Percentiles rank a stretch among this genome's conserved stretches.
phyloP scores from a whole-genome alignment of 2,888 invertebrate genomes.

The Mechanitis mazaeus region DNA sequence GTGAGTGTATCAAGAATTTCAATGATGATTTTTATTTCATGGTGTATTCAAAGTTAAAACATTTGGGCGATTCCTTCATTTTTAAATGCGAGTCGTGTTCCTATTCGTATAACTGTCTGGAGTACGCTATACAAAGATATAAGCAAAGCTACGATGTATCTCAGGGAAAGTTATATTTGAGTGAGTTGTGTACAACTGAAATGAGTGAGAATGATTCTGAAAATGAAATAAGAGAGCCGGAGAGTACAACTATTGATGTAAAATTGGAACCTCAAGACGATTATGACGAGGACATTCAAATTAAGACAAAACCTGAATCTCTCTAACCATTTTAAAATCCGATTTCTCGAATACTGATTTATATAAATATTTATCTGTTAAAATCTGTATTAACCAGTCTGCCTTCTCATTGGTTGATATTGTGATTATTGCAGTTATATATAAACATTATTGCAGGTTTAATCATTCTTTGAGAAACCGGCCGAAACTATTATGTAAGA shows the following conservation, averaged over 20 bases:
- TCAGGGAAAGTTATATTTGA: constrained; percentile 52
- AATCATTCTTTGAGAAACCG: no score
- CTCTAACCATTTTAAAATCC: constrained; percentile 5
- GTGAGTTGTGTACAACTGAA: constrained; percentile 58
- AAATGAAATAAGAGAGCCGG: constrained; percentile 45
- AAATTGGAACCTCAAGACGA: constrained; percentile 38
- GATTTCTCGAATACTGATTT: no score
- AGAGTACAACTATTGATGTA: constrained; percentile 45
- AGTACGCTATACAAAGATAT: constrained; percentile 50
- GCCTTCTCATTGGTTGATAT: no score
- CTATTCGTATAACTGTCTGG: constrained; percentile 43
- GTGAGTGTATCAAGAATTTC: constrained; percentile 51
- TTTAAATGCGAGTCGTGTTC: constrained; percentile 51
- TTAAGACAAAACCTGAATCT: constrained; percentile 41
- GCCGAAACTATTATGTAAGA: no score
- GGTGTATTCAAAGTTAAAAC: constrained; percentile 43
- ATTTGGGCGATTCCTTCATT: constrained; percentile 41
- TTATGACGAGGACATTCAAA: constrained; percentile 13
- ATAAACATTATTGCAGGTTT: no score
- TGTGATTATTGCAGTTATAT: no score
- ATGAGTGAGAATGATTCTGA: constrained; percentile 54
- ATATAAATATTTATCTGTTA: no score
- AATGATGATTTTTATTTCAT: constrained; percentile 42
- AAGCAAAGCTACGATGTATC: constrained; percentile 37
- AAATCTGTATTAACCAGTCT: no score